These are phyloP conservation scores for Cervus canadensis DNA, from an alignment of 2,113 vertebrate genomes.

Conservation along the genomic window DNA sequence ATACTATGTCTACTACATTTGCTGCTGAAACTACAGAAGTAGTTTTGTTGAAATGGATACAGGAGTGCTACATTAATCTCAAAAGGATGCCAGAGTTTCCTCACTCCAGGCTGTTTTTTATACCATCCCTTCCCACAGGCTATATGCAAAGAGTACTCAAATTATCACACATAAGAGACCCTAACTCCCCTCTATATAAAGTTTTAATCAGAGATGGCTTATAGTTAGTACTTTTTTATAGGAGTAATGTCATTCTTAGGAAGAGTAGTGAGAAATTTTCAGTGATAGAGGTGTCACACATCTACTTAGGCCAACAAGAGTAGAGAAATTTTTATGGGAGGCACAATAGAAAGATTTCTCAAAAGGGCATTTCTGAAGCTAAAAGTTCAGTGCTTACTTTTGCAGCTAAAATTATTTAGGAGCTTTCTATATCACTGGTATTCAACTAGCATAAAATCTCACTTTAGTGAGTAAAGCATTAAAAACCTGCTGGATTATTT, in stretches of 20 bases:
- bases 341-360: not conserved
- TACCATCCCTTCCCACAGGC: not conserved
- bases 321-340: not conserved
- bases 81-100: not conserved
- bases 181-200: not conserved
- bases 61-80: not conserved
- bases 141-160: not conserved
- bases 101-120: not conserved
- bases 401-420: not conserved
- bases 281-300: not conserved
- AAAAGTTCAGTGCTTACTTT: constrained; percentile 1
- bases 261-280: not conserved
- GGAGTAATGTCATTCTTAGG: not conserved
- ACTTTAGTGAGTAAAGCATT: not conserved
- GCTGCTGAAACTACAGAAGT: not conserved
- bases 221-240: not conserved
- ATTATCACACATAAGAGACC: not conserved
- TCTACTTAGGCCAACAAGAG: not conserved
- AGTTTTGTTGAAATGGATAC: not conserved
- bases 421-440: not conserved
- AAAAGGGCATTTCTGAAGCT: not conserved
- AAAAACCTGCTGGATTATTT: not conserved
- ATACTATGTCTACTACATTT: not conserved
- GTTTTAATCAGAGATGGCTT: not conserved
- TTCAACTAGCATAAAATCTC: not conserved